phyloP scores from a whole-genome alignment of 1,140 invertebrate genomes.

The Lepidotrigona ventralis region DNA sequence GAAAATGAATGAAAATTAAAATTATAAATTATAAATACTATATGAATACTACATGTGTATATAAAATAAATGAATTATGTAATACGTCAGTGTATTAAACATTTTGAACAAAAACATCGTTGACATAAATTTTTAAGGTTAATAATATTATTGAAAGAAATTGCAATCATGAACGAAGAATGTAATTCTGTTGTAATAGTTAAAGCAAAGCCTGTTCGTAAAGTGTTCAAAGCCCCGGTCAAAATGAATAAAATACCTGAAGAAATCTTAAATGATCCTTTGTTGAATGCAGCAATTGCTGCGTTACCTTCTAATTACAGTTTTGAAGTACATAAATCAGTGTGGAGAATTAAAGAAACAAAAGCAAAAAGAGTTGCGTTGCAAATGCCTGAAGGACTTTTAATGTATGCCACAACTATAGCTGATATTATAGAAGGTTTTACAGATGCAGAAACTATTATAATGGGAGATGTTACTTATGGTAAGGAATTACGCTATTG shows the following conservation, averaged over 20 bases:
- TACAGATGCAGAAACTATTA: slow-evolving; percentile 95
- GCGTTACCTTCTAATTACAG: slow-evolving; percentile 97
- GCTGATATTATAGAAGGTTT: slow-evolving; percentile 97
- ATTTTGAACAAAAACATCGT: background rate
- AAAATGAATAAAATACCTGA: slow-evolving; percentile 91
- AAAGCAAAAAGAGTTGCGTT: slow-evolving; percentile 94
- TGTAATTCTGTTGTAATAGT: slow-evolving; percentile 82
- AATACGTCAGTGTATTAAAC: background rate
- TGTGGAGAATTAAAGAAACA: slow-evolving; percentile 94
- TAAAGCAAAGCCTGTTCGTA: slow-evolving; percentile 87
- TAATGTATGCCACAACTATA: slow-evolving; percentile 96
- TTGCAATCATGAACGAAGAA: slow-evolving; percentile 41
- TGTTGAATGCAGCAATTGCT: slow-evolving; percentile 87
- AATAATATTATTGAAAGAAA: background rate
- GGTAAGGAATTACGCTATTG: slow-evolving; percentile 75
- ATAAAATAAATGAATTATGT: background rate
- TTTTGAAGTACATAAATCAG: slow-evolving; percentile 99
- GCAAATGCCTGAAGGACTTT: slow-evolving; percentile 97
- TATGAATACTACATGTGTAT: background rate
- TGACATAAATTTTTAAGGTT: background rate
- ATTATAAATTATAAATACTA: background rate
- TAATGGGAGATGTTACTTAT: slow-evolving; percentile 99
- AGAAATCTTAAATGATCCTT: slow-evolving; percentile 89
- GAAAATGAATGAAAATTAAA: background rate
- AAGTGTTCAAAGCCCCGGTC: slow-evolving; percentile 87